phyloP scores from a whole-genome alignment of 2,113 vertebrate species.

The Urocynchramus pylzowi region DNA sequence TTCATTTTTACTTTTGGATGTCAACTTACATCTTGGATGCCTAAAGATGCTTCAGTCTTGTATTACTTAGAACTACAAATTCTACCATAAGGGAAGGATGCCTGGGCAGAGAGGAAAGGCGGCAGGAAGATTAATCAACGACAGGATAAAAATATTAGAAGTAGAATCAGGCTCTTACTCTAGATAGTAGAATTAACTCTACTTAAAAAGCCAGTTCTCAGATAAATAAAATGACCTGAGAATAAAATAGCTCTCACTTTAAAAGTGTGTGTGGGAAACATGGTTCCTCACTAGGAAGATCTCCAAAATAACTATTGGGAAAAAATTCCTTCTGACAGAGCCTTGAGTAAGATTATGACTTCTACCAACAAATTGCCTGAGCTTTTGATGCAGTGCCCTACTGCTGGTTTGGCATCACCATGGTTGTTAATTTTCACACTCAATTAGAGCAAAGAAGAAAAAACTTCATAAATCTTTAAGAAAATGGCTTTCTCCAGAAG shows the following conservation, averaged over 20 bases:
- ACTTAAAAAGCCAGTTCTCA: background rate
- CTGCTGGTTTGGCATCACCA: background rate
- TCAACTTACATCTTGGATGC: background rate
- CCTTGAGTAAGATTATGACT: background rate
- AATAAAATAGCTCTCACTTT: background rate
- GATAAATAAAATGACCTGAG: background rate
- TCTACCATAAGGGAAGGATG: background rate
- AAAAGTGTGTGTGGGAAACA: background rate
- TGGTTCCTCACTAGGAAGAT: background rate
- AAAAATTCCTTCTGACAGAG: background rate
- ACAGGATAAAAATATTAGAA: background rate
- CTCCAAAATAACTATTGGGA: background rate
- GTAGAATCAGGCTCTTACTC: background rate
- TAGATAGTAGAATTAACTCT: background rate
- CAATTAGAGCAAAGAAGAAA: background rate
- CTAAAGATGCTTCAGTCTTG: background rate
- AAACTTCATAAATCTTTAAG: background rate
- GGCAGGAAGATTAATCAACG: background rate
- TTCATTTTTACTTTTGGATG: background rate
- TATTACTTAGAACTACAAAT: background rate
- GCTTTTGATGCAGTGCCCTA: background rate
- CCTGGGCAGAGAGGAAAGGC: background rate
- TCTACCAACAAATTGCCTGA: background rate
- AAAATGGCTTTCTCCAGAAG: background rate
- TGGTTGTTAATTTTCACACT: fast-evolving